phyloP scores from a whole-genome alignment of 1,140 invertebrate species.

The Paraescarpia echinospica region DNA sequence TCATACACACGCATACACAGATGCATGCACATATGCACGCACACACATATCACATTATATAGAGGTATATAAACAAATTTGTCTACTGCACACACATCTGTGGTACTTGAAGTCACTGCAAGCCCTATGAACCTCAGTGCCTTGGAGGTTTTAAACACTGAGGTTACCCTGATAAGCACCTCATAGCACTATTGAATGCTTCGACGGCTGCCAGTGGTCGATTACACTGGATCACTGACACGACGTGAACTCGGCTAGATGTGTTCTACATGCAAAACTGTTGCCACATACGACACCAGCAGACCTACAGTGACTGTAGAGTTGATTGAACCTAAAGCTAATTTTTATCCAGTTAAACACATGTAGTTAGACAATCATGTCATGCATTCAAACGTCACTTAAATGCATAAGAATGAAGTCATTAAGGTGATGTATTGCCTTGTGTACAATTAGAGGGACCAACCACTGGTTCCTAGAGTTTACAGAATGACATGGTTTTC shows the following conservation, averaged over 20 bases:
- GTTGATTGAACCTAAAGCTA: not conserved
- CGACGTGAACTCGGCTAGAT: not conserved
- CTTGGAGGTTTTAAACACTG: not conserved
- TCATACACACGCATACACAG: not conserved
- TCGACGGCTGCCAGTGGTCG: not conserved
- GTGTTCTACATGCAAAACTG: not conserved
- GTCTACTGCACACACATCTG: not conserved
- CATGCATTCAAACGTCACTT: not conserved
- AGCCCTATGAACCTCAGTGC: not conserved
- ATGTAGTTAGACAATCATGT: not conserved
- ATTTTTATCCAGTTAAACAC: not conserved
- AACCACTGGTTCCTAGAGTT: not conserved
- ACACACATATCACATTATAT: not conserved
- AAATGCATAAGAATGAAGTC: not conserved
- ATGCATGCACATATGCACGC: not conserved
- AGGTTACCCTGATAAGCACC: not conserved
- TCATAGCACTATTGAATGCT: not conserved
- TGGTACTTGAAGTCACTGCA: not conserved
- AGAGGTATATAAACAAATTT: not conserved
- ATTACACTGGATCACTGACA: not conserved
- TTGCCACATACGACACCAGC: not conserved
- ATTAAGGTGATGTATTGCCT: not conserved
- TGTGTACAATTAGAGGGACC: not conserved
- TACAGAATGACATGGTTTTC: not conserved
- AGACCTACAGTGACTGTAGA: not conserved